These are phyloP conservation scores for Grallaria varia DNA, from an alignment of 2,113 vertebrate species.

Conservation along the genomic window DNA sequence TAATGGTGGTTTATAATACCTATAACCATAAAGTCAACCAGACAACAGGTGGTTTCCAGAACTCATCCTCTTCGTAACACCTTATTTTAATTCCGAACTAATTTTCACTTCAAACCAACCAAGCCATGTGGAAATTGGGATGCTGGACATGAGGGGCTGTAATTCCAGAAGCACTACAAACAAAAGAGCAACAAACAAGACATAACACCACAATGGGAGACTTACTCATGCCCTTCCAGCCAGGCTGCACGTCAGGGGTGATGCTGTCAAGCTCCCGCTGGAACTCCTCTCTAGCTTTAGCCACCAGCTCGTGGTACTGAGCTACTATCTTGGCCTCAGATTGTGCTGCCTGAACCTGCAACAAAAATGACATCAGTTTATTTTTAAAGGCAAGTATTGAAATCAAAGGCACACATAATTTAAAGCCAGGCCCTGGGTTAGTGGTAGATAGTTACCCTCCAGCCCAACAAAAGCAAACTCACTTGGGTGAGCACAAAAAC, in stretches of 20 bases:
- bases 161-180: neutral
- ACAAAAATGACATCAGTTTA: neutral
- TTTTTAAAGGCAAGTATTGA: neutral
- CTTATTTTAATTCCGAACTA: neutral
- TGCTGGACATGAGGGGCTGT: neutral
- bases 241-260: slow-evolving; percentile 89
- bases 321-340: slow-evolving; percentile 91
- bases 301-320: slow-evolving; percentile 93
- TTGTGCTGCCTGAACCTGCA: slow-evolving; percentile 88
- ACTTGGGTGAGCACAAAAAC: neutral
- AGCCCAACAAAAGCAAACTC: neutral
- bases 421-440: neutral
- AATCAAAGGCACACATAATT: accelerated
- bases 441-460: neutral
- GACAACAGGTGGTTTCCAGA: neutral
- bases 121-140: neutral
- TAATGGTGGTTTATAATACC: accelerated
- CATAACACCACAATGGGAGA: neutral
- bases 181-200: neutral
- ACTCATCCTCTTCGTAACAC: neutral
- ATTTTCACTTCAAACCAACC: neutral
- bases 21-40: neutral
- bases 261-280: slow-evolving; percentile 91
- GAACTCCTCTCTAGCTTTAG: slow-evolving; percentile 89
- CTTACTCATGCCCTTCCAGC: slow-evolving; percentile 96